A percentile compares a stretch with the other conserved stretches of the same genome.
Conservation (phyloP, 2,797 vertebrate genomes). For the Cossypha caffra region DNA sequence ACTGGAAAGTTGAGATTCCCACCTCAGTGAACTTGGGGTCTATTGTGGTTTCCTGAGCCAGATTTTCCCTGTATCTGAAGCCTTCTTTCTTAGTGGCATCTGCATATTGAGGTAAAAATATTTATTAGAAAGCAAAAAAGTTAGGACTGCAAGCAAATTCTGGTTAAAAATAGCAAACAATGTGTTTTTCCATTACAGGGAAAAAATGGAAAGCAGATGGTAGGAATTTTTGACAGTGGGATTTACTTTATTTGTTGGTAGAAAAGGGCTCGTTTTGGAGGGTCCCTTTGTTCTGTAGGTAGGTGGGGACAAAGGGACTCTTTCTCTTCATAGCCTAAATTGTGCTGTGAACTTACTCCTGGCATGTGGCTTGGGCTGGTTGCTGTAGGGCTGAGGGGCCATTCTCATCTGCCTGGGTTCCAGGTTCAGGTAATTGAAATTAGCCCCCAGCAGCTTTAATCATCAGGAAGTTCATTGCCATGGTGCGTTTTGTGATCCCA, state of each 20-base stretch:
- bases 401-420: not conserved
- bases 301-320: not conserved
- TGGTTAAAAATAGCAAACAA: slow-evolving; percentile 2
- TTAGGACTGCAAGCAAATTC: not conserved
- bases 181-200: slow-evolving; percentile 26
- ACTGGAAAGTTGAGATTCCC: not conserved
- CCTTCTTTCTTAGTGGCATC: not conserved
- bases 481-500: not conserved
- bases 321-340: not conserved
- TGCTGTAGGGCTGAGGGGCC: not conserved
- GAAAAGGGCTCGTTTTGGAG: not conserved
- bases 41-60: not conserved
- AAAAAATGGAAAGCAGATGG: slow-evolving; percentile 39
- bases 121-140: slow-evolving; percentile 2
- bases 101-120: not conserved
- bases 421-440: not conserved
- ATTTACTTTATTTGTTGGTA: not conserved
- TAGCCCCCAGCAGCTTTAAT: not conserved
- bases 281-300: not conserved
- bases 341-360: accelerated
- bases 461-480: not conserved
- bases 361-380: not conserved
- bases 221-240: not conserved
- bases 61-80: not conserved
- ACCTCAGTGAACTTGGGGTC: not conserved